Evolutionary conservation across 2,113 vertebrate genomes (phyloP).

Genomic region (Cavia porcellus): DNA sequence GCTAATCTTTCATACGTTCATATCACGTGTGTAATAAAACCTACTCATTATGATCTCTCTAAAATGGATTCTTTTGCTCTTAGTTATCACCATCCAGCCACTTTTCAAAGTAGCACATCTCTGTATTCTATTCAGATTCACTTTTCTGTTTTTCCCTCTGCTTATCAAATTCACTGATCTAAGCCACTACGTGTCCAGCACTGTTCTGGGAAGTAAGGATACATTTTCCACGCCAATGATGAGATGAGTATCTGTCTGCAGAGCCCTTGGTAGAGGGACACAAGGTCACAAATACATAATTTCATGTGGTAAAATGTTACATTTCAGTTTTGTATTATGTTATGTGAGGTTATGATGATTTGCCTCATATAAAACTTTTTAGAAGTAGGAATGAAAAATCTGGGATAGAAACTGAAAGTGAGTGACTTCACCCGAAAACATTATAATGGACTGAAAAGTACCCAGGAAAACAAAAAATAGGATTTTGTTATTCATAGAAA

Average conservation of each 20-base stretch:
- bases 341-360: not conserved
- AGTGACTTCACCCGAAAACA: not conserved
- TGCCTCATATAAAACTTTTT: not conserved
- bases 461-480: not conserved
- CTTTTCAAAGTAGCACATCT: not conserved
- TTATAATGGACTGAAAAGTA: not conserved
- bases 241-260: not conserved
- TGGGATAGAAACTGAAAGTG: not conserved
- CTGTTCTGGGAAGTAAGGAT: not conserved
- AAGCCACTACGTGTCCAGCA: not conserved
- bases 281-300: not conserved
- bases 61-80: not conserved
- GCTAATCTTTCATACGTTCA: not conserved
- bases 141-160: not conserved
- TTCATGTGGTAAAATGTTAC: not conserved
- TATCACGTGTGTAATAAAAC: not conserved
- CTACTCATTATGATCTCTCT: not conserved
- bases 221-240: not conserved
- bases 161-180: not conserved
- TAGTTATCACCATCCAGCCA: not conserved
- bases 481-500: slow-evolving; percentile 1
- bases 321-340: not conserved
- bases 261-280: not conserved
- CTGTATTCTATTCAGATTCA: not conserved
- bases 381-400: not conserved